phyloP scores from a whole-genome alignment of 2,888 invertebrate genomes.

The Melanchra persicariae region DNA sequence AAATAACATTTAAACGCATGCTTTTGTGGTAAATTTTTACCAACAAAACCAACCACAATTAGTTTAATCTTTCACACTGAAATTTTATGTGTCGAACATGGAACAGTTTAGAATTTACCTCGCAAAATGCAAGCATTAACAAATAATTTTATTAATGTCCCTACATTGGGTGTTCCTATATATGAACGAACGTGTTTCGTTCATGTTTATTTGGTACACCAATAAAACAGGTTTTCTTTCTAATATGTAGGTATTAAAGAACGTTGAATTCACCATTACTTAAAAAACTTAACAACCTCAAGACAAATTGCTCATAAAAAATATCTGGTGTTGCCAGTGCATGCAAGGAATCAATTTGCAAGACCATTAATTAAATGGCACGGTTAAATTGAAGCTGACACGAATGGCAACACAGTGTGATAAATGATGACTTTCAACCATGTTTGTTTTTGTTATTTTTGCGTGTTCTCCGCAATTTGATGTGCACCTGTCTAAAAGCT shows the following conservation, averaged over 20 bases:
- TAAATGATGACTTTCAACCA: constrained; percentile 53
- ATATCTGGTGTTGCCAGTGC: constrained; percentile 33
- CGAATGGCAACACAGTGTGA: constrained; percentile 61
- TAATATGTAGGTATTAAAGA: not conserved
- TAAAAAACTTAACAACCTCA: not conserved
- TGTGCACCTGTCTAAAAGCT: constrained; percentile 27
- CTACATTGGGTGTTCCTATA: too few relatives aligned
- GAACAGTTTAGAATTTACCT: not conserved
- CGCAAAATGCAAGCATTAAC: not conserved
- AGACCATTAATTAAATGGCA: constrained; percentile 70
- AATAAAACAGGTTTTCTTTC: too few relatives aligned
- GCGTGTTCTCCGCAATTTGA: constrained; percentile 12
- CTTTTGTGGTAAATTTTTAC: constrained; percentile 10
- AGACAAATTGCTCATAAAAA: constrained; percentile 20
- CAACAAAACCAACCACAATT: not conserved
- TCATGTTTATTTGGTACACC: too few relatives aligned
- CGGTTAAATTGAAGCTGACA: constrained; percentile 66
- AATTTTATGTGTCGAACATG: not conserved
- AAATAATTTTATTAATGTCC: too few relatives aligned
- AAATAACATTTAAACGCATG: constrained; percentile 3
- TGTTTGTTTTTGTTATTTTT: constrained; percentile 52
- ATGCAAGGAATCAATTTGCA: constrained; percentile 71
- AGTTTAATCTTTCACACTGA: not conserved
- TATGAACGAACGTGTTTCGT: too few relatives aligned
- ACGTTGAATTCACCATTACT: not conserved